A percentile compares a stretch with the other conserved stretches of the same genome.
Conservation (phyloP, 2,113 vertebrate species). For the Albula goreensis region DNA sequence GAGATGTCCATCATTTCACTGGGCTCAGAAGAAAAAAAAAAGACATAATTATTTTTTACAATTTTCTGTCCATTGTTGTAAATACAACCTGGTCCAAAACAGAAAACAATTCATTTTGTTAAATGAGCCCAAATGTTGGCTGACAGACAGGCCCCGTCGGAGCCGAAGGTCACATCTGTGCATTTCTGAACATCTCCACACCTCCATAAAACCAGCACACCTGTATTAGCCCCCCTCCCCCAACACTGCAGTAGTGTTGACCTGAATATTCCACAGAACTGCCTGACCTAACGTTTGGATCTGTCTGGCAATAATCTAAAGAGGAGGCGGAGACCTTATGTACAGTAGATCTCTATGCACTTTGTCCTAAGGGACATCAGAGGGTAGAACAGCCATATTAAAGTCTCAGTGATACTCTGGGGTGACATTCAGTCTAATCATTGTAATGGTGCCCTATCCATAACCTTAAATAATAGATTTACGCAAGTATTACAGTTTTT, state of each 20-base stretch:
- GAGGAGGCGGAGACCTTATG: constrained; percentile 57
- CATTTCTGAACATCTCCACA: background rate
- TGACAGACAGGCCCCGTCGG: background rate
- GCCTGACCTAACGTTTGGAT: background rate
- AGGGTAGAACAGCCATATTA: constrained; percentile 77
- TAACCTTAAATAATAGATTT: background rate
- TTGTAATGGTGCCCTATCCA: background rate
- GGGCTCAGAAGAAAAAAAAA: no score
- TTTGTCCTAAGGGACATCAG: constrained; percentile 72
- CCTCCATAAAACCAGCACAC: constrained; percentile 4
- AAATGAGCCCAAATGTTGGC: background rate
- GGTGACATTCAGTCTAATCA: background rate
- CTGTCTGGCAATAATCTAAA: constrained; percentile 20
- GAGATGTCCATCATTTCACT: background rate
- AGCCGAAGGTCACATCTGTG: background rate
- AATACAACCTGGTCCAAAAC: background rate
- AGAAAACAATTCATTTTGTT: background rate
- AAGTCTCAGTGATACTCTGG: constrained; percentile 60
- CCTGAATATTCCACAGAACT: background rate
- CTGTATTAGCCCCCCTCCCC: background rate
- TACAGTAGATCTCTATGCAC: constrained; percentile 74
- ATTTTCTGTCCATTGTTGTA: background rate
- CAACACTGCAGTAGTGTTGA: background rate
- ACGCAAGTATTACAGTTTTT: background rate
- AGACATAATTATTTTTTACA: background rate